phyloP scores from a whole-genome alignment of 2,113 vertebrate species.

The Pelvicachromis taeniatus region DNA sequence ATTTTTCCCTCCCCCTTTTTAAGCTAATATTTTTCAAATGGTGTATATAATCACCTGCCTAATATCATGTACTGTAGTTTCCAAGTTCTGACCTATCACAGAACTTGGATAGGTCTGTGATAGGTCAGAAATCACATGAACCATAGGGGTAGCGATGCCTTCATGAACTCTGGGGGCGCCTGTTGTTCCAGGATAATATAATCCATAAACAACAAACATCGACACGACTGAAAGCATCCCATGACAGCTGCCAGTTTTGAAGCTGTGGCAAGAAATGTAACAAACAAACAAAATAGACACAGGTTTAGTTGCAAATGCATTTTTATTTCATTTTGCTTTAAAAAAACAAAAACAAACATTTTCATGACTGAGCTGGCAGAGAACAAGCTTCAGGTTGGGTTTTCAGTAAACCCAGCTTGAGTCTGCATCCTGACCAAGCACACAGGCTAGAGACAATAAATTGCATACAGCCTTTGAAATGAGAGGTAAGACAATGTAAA shows the following conservation, averaged over 20 bases:
- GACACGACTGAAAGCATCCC: not conserved
- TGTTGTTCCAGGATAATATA: not conserved
- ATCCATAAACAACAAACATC: not conserved
- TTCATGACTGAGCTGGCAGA: slow-evolving; percentile 30
- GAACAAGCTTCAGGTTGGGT: slow-evolving; percentile 24
- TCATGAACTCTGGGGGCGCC: not conserved
- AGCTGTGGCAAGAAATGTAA: not conserved
- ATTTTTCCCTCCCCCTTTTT: not conserved
- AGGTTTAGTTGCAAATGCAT: slow-evolving; percentile 26
- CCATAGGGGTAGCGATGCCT: no score
- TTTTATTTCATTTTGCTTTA: slow-evolving; percentile 70
- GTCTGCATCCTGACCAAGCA: not conserved
- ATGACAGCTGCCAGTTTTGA: not conserved
- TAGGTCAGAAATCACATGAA: no score
- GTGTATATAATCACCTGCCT: not conserved
- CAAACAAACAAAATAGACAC: not conserved
- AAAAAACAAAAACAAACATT: slow-evolving; percentile 45
- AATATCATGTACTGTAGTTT: not conserved
- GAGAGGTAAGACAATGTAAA: slow-evolving; percentile 9
- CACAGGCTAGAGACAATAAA: not conserved
- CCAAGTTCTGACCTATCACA: not conserved
- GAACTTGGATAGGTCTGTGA: no score
- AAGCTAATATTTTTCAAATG: not conserved
- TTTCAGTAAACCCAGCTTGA: slow-evolving; percentile 27
- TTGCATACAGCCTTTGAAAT: slow-evolving; percentile 26